Evolutionary conservation across 2,797 vertebrate species (phyloP).

Genomic region (Artibeus lituratus): DNA sequence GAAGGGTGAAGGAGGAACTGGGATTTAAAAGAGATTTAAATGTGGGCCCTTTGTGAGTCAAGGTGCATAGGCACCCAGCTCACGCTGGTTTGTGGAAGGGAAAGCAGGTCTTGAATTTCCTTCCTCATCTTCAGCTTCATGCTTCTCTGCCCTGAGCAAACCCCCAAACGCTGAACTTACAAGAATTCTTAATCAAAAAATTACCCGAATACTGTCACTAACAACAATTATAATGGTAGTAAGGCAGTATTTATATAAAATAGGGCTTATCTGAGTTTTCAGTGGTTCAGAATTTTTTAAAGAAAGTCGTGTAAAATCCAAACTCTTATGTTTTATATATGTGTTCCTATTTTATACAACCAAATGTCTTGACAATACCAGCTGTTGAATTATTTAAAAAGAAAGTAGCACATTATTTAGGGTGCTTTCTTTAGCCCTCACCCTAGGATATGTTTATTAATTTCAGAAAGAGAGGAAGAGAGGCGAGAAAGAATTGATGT

Average conservation of each 20-base stretch:
- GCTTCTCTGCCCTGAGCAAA: neutral
- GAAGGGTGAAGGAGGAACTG: neutral
- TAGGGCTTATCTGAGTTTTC: neutral
- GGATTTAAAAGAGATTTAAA: slow-evolving; percentile 32
- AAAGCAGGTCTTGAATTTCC: neutral
- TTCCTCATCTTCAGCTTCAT: neutral
- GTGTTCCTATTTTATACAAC: neutral
- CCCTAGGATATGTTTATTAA: neutral
- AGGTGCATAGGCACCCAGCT: neutral
- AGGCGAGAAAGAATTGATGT: neutral
- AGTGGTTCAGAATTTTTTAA: slow-evolving; percentile 15
- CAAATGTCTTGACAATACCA: neutral
- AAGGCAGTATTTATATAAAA: neutral
- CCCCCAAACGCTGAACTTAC: neutral
- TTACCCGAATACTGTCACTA: neutral
- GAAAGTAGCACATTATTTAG: too few relatives aligned
- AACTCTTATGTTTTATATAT: neutral
- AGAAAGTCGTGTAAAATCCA: neutral
- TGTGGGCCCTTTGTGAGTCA: neutral
- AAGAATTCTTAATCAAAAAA: neutral
- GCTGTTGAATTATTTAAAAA: neutral
- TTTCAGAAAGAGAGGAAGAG: neutral
- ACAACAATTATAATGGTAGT: neutral
- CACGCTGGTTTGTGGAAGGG: neutral
- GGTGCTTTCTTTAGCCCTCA: neutral